These are phyloP conservation scores for Gymnogyps californianus DNA, from an alignment of 2,113 vertebrate genomes.

Conservation along the genomic window DNA sequence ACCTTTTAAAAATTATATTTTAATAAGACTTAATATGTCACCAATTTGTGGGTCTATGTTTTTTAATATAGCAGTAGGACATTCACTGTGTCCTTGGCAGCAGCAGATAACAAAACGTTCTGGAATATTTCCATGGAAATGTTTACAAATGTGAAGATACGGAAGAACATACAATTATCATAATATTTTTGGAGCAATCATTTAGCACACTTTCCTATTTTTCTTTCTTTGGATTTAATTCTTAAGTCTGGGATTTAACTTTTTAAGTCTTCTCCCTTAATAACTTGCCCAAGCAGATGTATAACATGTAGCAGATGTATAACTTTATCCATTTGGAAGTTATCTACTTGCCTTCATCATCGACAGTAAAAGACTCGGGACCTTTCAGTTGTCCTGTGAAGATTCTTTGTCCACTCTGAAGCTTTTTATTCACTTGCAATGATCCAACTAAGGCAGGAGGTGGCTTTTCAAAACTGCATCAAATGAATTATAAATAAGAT, in stretches of 20 bases:
- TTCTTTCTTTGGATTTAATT: not conserved
- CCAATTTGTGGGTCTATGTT: not conserved
- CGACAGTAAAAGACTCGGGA: slow-evolving; percentile 71
- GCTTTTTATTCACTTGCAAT: slow-evolving; percentile 67
- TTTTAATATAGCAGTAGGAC: not conserved
- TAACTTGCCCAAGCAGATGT: not conserved
- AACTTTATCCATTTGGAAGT: not conserved
- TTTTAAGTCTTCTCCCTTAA: not conserved
- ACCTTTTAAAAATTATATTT: not conserved
- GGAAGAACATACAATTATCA: not conserved
- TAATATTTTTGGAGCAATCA: not conserved
- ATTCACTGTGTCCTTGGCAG: not conserved
- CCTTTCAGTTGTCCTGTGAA: slow-evolving; percentile 68
- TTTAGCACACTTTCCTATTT: not conserved
- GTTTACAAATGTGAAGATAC: not conserved
- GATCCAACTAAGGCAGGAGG: slow-evolving; percentile 63
- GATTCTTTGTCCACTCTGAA: slow-evolving; percentile 67
- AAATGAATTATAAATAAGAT: not conserved
- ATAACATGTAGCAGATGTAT: not conserved
- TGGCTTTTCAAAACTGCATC: slow-evolving; percentile 66
- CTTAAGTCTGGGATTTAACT: not conserved
- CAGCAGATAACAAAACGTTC: not conserved
- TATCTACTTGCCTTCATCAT: slow-evolving; percentile 55
- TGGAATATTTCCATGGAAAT: not conserved
- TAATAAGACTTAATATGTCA: not conserved